Base-by-base conservation (phyloP, 2,113 vertebrate species). In the Rhea americana region DNA sequence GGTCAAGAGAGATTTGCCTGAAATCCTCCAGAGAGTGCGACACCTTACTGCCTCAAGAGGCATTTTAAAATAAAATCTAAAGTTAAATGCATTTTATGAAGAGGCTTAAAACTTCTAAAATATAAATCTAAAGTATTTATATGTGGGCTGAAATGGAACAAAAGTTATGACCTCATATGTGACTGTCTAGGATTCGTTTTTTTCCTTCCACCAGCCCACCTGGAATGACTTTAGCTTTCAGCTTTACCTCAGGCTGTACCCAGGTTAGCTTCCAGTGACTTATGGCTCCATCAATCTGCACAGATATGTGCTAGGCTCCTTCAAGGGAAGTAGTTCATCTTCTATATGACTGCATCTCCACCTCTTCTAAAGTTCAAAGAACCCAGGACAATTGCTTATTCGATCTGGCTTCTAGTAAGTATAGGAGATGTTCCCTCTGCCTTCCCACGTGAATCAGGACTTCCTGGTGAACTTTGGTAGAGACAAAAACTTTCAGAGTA, bases 101-200 rank as follows among this genome's bases (percentile, higher is more conserved):
- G 76, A 93, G 75, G 45, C 67, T 85, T 93, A 85, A 74, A 92
- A 51, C 67, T 94, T 93, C 93, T 85, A 67, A 95, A 96, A 96
- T 94, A 96, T 81, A 93, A 85, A 96, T 94, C 94, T 91, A 61
- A 90, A 93, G 91, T 95, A 94, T 97, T 96, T 97, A 93, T 93
- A 93, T 5, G 11, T 30, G 86, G 73, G 43, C 78, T 96, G 81
- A 53, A 84, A 55, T 67, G 79, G 90, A 87, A 87, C 79, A 87
- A 90, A 96, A 95, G 79, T 91, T 96, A 95, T 56, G 82, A 93
- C 79, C 91, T 93, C 79, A 84, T 87, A 45, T 82, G 91, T 96
- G 88, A 93, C 90, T 56, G 72, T 85, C 90, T 94, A 79, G 89
- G 68, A 65, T 83, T 83, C 80, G 87, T 28, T 92, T 90, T 25